Percentiles rank a stretch among this genome's conserved stretches.
phyloP scores from a whole-genome alignment of 2,113 vertebrate genomes.

The Ageneiosus marmoratus region DNA sequence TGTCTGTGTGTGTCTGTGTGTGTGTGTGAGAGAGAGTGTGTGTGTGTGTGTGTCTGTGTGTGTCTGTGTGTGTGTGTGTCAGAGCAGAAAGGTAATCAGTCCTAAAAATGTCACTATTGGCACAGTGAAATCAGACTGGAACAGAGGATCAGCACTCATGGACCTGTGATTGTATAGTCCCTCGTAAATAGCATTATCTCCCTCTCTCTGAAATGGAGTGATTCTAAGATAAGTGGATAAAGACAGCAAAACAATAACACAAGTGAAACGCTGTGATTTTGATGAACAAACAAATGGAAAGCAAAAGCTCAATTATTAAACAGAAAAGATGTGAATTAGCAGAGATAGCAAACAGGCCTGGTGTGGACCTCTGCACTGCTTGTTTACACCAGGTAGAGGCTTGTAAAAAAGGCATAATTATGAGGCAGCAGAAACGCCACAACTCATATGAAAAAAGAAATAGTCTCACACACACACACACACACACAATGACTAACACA shows the following conservation, averaged over 20 bases:
- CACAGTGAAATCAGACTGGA: constrained; percentile 14
- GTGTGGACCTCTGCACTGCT: not conserved
- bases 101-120: constrained; percentile 49
- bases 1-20: constrained; percentile 28
- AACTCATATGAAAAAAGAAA: not conserved
- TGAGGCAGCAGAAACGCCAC: not conserved
- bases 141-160: not conserved
- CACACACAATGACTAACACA: not conserved
- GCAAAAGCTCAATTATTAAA: constrained; percentile 16
- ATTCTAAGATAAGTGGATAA: constrained; percentile 23
- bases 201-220: not conserved
- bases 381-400: constrained; percentile 13
- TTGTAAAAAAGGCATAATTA: constrained; percentile 6
- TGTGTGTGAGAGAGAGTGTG: constrained; percentile 1
- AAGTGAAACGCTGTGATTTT: not conserved
- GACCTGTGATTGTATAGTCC: not conserved
- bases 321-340: not conserved
- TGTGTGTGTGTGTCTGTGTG: constrained; percentile 22
- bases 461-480: not conserved
- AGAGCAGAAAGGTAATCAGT: constrained; percentile 37
- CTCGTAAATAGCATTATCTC: constrained; percentile 40
- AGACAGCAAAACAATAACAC: not conserved
- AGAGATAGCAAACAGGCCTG: not conserved
- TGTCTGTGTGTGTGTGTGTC: constrained; percentile 27
- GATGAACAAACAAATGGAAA: constrained; percentile 22